Evolutionary conservation across 2,113 vertebrate species (phyloP), one percentile per base, ranked within the genome.

Genomic region (Odontesthes bonariensis): DNA sequence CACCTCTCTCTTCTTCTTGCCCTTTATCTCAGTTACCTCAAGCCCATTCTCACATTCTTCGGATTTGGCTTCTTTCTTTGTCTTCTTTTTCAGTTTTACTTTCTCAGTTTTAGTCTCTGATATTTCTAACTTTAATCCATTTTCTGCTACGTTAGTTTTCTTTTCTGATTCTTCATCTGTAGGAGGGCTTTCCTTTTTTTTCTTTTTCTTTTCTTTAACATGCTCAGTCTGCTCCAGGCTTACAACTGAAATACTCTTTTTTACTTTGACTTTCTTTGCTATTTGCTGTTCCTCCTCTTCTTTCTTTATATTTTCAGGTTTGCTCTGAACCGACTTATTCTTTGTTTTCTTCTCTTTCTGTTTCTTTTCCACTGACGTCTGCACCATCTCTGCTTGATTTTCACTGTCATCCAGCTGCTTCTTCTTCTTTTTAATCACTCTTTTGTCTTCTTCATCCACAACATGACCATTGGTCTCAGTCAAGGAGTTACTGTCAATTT

Each of bases 221-320:
- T 38, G 12, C 12, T 53, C 38, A 17, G 16, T 68, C 20, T 60
- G 44, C 22, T 84, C 75, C 31, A 14, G 27, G 20, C 5, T 75
- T 19, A 4, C 40, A 51, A 16, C 4, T 49, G 40, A 7, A 40
- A 32, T 11, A 4, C 33, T 52, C 0, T 40, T 57, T 62, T 81
- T 86, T 51, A 6, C n/a, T 42, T 88, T 88, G 11, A 11, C 62
- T 75, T 64, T 91, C 60, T 82, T 79, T 16, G 0, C 47, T 19
- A 3, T 12, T 53, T 56, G 51, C 7, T 57, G 6, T 20, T 79
- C 11, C 8, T 75, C 55, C 10, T 72, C 69, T 12, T 70, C 71
- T 44, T 55, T 10, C 12, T 54, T 35, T 1, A 0, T 13, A 52
- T 69, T 57, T 61, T 68, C 72, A 46, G 23, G 2, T 69, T 74